These are phyloP conservation scores for Phoronis australis DNA, from an alignment of 2,888 invertebrate species.

Conservation along the genomic window DNA sequence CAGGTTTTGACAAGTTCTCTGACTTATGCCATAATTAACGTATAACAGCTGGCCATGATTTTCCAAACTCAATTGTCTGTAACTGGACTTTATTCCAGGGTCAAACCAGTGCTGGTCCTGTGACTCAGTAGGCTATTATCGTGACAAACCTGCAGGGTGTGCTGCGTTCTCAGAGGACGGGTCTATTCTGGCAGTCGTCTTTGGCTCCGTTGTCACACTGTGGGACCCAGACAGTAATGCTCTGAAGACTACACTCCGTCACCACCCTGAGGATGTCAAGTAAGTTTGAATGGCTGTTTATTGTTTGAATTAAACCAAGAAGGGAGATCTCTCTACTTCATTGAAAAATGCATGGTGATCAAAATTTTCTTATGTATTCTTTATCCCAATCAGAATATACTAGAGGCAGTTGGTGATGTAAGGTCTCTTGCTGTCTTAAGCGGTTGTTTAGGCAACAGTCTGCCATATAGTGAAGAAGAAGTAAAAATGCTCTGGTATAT, in stretches of 20 bases:
- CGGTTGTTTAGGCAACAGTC: too few relatives aligned
- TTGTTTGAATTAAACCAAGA: too few relatives aligned
- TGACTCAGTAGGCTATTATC: constrained; percentile 62
- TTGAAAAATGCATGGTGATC: too few relatives aligned
- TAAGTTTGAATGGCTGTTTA: constrained; percentile 17
- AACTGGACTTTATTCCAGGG: constrained; percentile 44
- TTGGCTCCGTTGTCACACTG: constrained; percentile 64
- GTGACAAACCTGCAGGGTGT: constrained; percentile 59
- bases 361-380: too few relatives aligned
- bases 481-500: too few relatives aligned
- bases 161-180: constrained; percentile 70
- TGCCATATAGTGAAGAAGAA: too few relatives aligned
- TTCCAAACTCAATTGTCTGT: neutral
- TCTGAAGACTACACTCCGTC: constrained; percentile 20
- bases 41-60: neutral
- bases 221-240: constrained; percentile 60
- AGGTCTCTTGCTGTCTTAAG: too few relatives aligned
- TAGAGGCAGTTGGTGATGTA: too few relatives aligned
- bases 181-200: constrained; percentile 69
- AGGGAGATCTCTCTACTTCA: too few relatives aligned
- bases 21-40: too few relatives aligned
- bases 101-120: constrained; percentile 64
- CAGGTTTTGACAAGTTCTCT: too few relatives aligned
- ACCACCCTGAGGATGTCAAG: constrained; percentile 7
- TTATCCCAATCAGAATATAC: too few relatives aligned